Evolutionary conservation across 2,797 vertebrate species (phyloP), one percentile per base, ranked within the genome.

Genomic region (Momotus momota): DNA sequence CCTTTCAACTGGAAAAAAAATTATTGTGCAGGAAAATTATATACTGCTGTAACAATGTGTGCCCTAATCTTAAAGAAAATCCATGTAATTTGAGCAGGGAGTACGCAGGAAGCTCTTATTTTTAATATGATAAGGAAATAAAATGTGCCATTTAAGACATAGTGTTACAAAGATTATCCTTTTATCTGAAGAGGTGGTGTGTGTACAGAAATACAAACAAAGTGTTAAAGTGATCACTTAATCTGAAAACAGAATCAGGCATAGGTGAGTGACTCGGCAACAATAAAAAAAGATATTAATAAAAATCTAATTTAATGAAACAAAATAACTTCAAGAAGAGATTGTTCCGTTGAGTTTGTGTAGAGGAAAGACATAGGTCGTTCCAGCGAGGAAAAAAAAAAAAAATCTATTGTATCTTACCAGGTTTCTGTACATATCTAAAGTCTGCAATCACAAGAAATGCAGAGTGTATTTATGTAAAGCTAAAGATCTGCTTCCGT

Each of bases 1-100:
- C 55, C 93, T 97, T 97, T 97, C 94, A 97, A 62, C 92, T 96
- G 96, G 95, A 97, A 97, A 96, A 96, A 96, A 96, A 97, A 97
- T 95, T 95, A 94, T 82, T 94, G 65, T 97, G 73, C 80, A 95
- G 62, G 94, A 97, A 98, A 97, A 97, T 97, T 97, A 96, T 77
- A 97, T 97, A 69, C 88, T 97, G 87, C 77, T 97, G 69, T 96
- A 97, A 95, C 67, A 96, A 13, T 86, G 52, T 96, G 31, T 97
- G 94, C 93, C 88, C 92, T 96, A 96, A 97, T 97, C 89, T 95
- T 97, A 94, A 95, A 96, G 88, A 88, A 97, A 97, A 96, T 95
- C 67, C 25, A 33, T 96, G 85, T 97, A 93, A 97, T 96, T 97
- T 97, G 86, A 96, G 73, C 45, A 82, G 14, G 49, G 40, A 95